These are phyloP conservation scores for Operophtera brumata DNA, from an alignment of 2,888 invertebrate genomes.

Conservation along the genomic window DNA sequence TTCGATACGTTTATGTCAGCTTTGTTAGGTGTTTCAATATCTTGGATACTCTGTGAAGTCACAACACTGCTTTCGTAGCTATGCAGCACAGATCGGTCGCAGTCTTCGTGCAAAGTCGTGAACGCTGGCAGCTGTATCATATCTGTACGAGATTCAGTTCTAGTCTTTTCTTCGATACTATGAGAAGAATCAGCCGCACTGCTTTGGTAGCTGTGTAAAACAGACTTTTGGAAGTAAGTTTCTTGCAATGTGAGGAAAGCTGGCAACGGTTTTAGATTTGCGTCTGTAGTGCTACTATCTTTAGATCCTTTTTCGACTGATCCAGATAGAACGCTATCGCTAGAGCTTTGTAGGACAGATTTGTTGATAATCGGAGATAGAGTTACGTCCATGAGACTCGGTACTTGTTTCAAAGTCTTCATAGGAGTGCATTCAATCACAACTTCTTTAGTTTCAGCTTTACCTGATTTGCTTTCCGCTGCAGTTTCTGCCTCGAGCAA, in stretches of 20 bases:
- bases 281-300: slow-evolving; percentile 40
- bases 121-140: slow-evolving; percentile 52
- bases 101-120: slow-evolving; percentile 54
- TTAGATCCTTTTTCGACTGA: slow-evolving; percentile 43
- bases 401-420: slow-evolving; percentile 54
- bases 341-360: slow-evolving; percentile 62
- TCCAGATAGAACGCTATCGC: slow-evolving; percentile 51
- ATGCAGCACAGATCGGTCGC: slow-evolving; percentile 58
- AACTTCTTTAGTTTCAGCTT: slow-evolving; percentile 39
- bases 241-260: slow-evolving; percentile 58
- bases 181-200: slow-evolving; percentile 49
- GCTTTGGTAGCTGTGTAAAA: slow-evolving; percentile 63
- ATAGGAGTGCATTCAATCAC: slow-evolving; percentile 66
- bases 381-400: slow-evolving; percentile 62
- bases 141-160: slow-evolving; percentile 27
- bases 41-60: slow-evolving; percentile 38
- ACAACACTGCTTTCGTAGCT: slow-evolving; percentile 56
- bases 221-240: slow-evolving; percentile 56
- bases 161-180: slow-evolving; percentile 39
- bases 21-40: slow-evolving; percentile 29
- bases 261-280: slow-evolving; percentile 47
- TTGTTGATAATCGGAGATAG: slow-evolving; percentile 71
- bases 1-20: slow-evolving; percentile 24
- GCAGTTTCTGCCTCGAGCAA: slow-evolving; percentile 42
- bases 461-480: not conserved